These are phyloP conservation scores for Steromphala cineraria DNA, from an alignment of 2,888 invertebrate species.

Conservation along the genomic window DNA sequence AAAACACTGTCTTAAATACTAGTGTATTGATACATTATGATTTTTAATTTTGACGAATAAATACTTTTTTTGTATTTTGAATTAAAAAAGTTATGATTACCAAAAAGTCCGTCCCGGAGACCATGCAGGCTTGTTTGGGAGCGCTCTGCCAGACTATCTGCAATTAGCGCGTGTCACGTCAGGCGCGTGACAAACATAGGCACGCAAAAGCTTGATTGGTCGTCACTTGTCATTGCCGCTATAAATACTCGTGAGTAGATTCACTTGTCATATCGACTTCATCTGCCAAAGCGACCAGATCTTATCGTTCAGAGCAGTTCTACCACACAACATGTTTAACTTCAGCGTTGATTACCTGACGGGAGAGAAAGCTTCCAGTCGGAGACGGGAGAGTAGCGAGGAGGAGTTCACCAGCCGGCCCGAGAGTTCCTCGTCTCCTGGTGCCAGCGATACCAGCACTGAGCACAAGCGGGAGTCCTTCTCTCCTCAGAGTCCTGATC, in stretches of 20 bases:
- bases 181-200: neutral
- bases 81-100: too few species aligned
- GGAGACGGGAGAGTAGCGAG: neutral
- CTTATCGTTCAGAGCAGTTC: neutral
- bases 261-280: neutral
- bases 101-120: neutral
- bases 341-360: neutral
- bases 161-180: neutral
- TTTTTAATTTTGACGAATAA: too few species aligned
- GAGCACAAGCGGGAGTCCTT: neutral
- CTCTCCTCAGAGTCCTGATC: neutral
- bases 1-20: too few species aligned
- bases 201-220: neutral
- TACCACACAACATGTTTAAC: neutral
- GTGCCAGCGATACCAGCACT: neutral
- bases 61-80: too few species aligned
- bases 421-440: neutral
- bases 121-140: neutral
- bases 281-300: neutral
- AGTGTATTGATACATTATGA: too few species aligned
- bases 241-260: neutral
- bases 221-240: neutral
- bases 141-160: neutral
- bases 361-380: neutral
- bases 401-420: neutral